These are phyloP conservation scores for Sinhomidia bicolor DNA, from an alignment of 2,888 invertebrate species.

Conservation along the genomic window DNA sequence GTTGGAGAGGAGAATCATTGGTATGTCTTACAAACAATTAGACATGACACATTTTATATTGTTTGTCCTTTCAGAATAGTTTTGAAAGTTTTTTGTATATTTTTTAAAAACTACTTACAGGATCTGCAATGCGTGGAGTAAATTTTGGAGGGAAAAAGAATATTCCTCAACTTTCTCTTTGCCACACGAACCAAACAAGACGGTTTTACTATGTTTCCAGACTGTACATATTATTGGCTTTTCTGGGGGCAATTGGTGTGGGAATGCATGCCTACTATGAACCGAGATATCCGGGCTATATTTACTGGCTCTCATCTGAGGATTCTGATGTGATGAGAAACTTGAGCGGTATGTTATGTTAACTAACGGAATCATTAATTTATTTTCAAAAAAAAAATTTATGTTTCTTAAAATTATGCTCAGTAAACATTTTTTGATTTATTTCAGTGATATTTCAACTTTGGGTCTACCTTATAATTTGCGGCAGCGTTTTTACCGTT, in stretches of 20 bases:
- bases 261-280: constrained; percentile 61
- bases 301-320: constrained; percentile 54
- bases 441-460: constrained; percentile 68
- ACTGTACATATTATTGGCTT: constrained; percentile 60
- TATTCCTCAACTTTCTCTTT: constrained; percentile 71
- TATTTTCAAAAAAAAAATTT: too few species aligned
- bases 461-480: constrained; percentile 64
- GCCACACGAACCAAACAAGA: constrained; percentile 63
- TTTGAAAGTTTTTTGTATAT: too few species aligned
- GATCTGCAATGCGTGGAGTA: constrained; percentile 72
- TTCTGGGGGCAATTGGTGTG: constrained; percentile 52
- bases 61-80: too few species aligned
- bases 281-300: constrained; percentile 66
- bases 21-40: too few species aligned
- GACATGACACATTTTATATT: too few species aligned
- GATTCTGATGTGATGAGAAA: constrained; percentile 50
- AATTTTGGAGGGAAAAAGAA: constrained; percentile 55
- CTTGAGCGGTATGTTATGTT: constrained; percentile 38
- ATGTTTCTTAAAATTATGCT: too few species aligned
- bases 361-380: too few species aligned
- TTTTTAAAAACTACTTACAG: too few species aligned
- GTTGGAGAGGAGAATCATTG: constrained; percentile 69
- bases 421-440: too few species aligned
- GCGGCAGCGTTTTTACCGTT: constrained; percentile 66
- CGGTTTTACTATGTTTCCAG: constrained; percentile 58